Evolutionary conservation across 2,113 vertebrate genomes (phyloP).

Genomic region (Cariama cristata): DNA sequence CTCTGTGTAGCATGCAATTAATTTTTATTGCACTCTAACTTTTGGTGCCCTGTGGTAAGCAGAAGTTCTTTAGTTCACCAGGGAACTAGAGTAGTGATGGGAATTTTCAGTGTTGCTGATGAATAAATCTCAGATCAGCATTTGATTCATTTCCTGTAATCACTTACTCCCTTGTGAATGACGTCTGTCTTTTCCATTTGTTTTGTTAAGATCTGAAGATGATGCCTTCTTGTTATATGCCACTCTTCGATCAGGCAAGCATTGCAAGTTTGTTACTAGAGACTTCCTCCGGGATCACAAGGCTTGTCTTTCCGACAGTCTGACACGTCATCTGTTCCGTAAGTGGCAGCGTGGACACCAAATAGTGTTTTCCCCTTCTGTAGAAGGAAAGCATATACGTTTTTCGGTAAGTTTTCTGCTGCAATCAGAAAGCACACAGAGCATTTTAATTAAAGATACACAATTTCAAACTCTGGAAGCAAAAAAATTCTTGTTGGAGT

Average conservation of each 20-base stretch:
- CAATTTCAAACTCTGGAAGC: neutral
- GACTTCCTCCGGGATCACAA: constrained; percentile 98
- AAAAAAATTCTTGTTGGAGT: neutral
- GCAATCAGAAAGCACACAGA: neutral
- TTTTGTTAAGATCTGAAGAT: constrained; percentile 87
- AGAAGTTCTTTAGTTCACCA: neutral
- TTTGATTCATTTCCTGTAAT: constrained; percentile 27
- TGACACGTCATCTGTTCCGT: constrained; percentile 86
- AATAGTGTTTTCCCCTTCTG: constrained; percentile 67
- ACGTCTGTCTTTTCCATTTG: neutral
- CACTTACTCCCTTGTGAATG: neutral
- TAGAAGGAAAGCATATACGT: constrained; percentile 57
- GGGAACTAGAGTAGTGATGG: neutral
- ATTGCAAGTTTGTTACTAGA: constrained; percentile 89
- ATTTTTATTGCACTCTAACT: neutral
- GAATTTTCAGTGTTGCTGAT: constrained; percentile 1
- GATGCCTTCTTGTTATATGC: constrained; percentile 95
- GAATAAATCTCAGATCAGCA: neutral
- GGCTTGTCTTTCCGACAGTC: constrained; percentile 83
- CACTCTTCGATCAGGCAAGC: constrained; percentile 88
- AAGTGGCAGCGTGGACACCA: constrained; percentile 98
- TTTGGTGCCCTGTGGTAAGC: neutral
- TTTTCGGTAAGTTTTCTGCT: constrained; percentile 84
- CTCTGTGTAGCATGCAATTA: neutral
- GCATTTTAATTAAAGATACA: neutral